Percentiles rank a stretch among this genome's conserved stretches.
phyloP scores from a whole-genome alignment of 2,797 vertebrate species.

The Naso thynnoides region DNA sequence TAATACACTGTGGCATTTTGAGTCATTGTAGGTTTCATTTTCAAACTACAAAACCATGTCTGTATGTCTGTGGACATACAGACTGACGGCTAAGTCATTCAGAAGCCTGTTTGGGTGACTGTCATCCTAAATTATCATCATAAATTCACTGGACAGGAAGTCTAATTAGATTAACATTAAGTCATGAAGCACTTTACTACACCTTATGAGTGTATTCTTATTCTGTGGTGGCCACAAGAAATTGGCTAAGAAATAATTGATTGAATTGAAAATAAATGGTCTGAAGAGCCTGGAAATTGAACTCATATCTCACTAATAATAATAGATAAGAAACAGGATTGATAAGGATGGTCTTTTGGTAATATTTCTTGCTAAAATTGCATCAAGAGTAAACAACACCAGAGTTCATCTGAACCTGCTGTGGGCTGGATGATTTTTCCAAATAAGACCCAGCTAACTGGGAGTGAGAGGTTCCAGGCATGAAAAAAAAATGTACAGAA shows the following conservation, averaged over 20 bases:
- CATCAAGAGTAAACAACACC: neutral
- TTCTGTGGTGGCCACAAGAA: conserved; percentile 16
- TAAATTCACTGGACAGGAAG: conserved; percentile 10
- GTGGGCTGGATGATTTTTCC: neutral
- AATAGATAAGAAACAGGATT: neutral
- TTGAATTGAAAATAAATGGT: conserved; percentile 17
- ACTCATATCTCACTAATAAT: conserved; percentile 10
- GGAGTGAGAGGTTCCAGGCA: neutral
- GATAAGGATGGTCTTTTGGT: neutral
- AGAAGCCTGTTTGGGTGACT: conserved; percentile 5
- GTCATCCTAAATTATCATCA: conserved; percentile 13
- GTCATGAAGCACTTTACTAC: conserved; percentile 12
- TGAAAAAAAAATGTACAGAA: conserved; percentile 5
- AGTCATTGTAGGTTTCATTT: neutral
- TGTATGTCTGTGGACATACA: no score
- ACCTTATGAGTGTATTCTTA: conserved; percentile 11
- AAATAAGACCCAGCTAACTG: conserved; percentile 1
- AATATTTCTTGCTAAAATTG: conserved; percentile 10
- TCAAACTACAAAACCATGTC: neutral
- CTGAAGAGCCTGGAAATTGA: conserved; percentile 7
- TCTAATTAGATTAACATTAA: conserved; percentile 35
- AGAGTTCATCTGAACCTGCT: neutral
- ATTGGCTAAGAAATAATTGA: conserved; percentile 27
- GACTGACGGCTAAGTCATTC: conserved; percentile 14
- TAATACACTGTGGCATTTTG: neutral